These are phyloP conservation scores for Harpegnathos saltator DNA, from an alignment of 1,140 invertebrate species.

Conservation along the genomic window DNA sequence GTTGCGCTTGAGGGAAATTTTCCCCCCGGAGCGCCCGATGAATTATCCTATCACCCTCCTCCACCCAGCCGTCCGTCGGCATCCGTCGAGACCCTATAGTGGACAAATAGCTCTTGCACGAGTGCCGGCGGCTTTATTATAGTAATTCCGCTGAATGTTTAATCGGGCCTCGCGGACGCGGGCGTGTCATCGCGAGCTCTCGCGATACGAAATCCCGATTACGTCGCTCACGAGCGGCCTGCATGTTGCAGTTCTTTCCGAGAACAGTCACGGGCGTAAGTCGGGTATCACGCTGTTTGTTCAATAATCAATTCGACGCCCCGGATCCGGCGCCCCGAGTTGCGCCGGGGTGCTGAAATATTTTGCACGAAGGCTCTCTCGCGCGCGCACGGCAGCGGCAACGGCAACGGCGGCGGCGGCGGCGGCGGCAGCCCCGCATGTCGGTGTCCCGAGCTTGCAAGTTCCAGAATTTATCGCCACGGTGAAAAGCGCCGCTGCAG, in stretches of 20 bases:
- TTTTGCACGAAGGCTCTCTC: conserved; percentile 68
- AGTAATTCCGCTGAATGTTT: too few species aligned
- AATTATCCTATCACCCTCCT: too few species aligned
- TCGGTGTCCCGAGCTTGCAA: conserved; percentile 36
- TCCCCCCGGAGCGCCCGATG: too few species aligned
- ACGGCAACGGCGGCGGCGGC: background rate
- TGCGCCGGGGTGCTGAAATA: conserved; percentile 76
- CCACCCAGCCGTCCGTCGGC: too few species aligned
- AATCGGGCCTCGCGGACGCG: too few species aligned
- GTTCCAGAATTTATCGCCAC: conserved; percentile 68
- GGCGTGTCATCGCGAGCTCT: background rate
- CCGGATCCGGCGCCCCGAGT: conserved; percentile 58
- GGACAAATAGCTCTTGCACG: too few species aligned
- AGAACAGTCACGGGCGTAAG: conserved; percentile 52
- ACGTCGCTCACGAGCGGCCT: background rate
- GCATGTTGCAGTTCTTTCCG: conserved; percentile 8
- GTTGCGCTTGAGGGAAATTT: too few species aligned
- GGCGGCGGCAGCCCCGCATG: conserved; percentile 26
- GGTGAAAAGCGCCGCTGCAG: conserved; percentile 61
- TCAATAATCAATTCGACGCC: conserved; percentile 79
- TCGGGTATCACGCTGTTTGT: conserved; percentile 75
- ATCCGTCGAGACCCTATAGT: too few species aligned
- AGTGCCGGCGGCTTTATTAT: too few species aligned
- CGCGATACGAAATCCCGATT: background rate
- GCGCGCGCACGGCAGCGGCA: background rate